Conservation (phyloP, 2,113 vertebrate species). For the Polyodon spathula region DNA sequence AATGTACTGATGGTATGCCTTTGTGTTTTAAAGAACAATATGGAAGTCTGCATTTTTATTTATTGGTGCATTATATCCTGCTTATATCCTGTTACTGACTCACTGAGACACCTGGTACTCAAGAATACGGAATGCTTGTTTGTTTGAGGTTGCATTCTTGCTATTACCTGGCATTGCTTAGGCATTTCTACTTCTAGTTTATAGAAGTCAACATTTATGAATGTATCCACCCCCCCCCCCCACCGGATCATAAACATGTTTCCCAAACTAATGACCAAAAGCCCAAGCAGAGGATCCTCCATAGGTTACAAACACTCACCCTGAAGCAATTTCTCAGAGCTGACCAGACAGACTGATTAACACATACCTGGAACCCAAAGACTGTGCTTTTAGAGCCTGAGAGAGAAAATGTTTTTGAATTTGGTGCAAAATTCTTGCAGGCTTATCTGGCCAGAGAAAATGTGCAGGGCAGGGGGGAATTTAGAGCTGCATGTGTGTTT, state of each 20-base stretch:
- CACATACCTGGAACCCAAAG: conserved; percentile 30
- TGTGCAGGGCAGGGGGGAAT: neutral
- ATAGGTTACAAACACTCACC: neutral
- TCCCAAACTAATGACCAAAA: neutral
- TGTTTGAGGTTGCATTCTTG: neutral
- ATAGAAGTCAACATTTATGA: neutral
- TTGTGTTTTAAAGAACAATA: too few relatives aligned
- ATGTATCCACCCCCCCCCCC: neutral
- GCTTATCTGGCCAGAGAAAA: neutral
- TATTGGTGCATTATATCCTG: too few relatives aligned
- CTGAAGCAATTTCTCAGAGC: conserved; percentile 22
- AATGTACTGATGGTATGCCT: too few relatives aligned
- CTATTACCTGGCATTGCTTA: neutral
- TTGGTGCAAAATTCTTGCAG: conserved; percentile 27
- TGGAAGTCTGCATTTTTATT: too few relatives aligned
- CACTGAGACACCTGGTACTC: too few relatives aligned
- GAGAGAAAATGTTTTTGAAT: conserved; percentile 23
- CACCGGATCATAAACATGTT: neutral
- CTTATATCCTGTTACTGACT: too few relatives aligned
- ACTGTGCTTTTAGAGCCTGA: conserved; percentile 14
- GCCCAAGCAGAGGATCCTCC: neutral
- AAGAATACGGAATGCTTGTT: neutral
- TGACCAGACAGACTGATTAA: conserved; percentile 25
- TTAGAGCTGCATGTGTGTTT: neutral
- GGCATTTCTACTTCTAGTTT: neutral